These are phyloP conservation scores for Pachyramphus minor DNA, from an alignment of 2,113 vertebrate species.

Conservation along the genomic window DNA sequence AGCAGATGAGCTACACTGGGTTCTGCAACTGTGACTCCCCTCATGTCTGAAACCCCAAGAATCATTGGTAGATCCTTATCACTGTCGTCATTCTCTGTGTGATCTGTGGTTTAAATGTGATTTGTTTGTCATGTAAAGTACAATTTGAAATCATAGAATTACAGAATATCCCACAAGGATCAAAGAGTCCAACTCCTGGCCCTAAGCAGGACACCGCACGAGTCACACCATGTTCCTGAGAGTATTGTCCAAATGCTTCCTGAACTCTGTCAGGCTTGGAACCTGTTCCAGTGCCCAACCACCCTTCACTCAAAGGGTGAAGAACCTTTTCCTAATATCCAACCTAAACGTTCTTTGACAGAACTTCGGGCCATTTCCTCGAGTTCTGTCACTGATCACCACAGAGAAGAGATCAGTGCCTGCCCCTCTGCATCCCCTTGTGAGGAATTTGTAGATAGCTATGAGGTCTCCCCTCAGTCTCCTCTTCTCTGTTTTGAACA, in stretches of 20 bases:
- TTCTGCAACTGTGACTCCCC: neutral
- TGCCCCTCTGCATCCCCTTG: neutral
- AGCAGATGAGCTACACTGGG: neutral
- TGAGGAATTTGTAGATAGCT: neutral
- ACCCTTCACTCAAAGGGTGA: neutral
- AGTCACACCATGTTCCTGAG: neutral
- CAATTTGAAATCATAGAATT: neutral
- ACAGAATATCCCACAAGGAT: neutral
- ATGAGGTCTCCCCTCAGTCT: neutral
- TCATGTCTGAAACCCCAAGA: neutral
- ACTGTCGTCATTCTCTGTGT: neutral
- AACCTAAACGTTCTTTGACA: neutral
- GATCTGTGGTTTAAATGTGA: neutral
- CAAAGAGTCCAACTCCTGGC: accelerated
- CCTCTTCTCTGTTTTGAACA: neutral
- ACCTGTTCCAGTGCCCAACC: no score
- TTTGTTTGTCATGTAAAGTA: neutral
- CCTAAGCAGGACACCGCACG: no score
- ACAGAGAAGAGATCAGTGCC: neutral
- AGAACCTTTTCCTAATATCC: neutral
- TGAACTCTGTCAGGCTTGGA: neutral
- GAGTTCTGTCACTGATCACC: neutral
- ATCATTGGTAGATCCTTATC: neutral
- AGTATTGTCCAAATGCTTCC: neutral
- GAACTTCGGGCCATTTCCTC: neutral